Conservation (phyloP, 2,113 vertebrate species). For the Phalacrocorax pelagicus region DNA sequence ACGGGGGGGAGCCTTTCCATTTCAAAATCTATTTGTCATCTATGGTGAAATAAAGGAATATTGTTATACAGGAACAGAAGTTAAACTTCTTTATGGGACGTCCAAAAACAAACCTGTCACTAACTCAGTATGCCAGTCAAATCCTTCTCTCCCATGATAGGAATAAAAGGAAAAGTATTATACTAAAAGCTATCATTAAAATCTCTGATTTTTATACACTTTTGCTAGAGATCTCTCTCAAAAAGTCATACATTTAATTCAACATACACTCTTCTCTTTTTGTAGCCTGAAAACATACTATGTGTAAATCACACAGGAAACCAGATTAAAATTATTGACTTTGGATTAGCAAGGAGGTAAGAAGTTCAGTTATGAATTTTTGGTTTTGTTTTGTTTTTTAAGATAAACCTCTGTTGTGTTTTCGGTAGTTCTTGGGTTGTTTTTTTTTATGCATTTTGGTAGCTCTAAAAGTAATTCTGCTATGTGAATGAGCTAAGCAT, state of each 20-base stretch:
- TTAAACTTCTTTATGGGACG: neutral
- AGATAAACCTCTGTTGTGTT: neutral
- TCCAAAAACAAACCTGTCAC: neutral
- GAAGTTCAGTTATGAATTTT: neutral
- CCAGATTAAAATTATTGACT: constrained; percentile 95
- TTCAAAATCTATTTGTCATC: neutral
- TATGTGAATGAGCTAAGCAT: neutral
- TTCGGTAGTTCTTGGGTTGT: neutral
- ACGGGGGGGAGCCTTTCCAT: neutral
- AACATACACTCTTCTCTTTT: neutral
- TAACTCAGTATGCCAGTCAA: neutral
- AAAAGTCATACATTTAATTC: neutral
- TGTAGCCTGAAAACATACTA: constrained; percentile 92
- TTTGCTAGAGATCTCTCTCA: neutral
- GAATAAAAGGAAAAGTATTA: neutral
- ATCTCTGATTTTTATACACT: neutral
- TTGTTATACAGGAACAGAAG: neutral
- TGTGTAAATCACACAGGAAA: constrained; percentile 88
- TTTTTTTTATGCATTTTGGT: neutral
- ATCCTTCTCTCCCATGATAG: neutral
- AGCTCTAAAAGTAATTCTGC: neutral
- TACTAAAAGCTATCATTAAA: neutral
- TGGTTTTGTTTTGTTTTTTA: too few relatives aligned
- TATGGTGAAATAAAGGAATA: neutral
- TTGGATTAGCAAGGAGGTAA: constrained; percentile 91